Conservation (phyloP, 1,140 invertebrate species). For the Himalopsyche phryganea region DNA sequence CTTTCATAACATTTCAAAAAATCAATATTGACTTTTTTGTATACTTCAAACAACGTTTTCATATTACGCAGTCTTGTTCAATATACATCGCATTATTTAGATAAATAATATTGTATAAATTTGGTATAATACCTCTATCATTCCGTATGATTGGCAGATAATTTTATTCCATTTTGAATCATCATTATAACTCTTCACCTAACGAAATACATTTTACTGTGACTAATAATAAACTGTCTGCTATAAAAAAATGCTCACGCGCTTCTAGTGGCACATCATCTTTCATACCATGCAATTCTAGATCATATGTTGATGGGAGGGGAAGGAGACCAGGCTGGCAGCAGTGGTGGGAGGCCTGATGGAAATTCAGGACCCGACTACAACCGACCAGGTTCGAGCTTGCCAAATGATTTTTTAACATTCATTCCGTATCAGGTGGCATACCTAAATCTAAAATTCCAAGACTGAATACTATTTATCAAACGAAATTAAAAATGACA, state of each 20-base stretch:
- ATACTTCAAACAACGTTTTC: too few species aligned
- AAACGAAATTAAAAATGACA: too few species aligned
- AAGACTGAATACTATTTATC: too few species aligned
- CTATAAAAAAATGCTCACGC: slow-evolving; percentile 3
- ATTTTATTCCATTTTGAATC: neutral
- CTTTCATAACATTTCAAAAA: too few species aligned
- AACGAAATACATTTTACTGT: neutral
- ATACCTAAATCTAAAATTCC: neutral
- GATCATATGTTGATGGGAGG: slow-evolving; percentile 34
- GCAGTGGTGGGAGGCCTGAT: slow-evolving; percentile 15
- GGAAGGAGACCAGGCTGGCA: slow-evolving; percentile 26
- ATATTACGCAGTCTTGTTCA: too few species aligned
- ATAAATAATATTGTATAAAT: too few species aligned
- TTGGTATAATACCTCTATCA: too few species aligned
- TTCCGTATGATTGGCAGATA: too few species aligned
- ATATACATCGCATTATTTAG: too few species aligned
- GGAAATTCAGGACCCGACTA: slow-evolving; percentile 22
- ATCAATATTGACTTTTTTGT: too few species aligned
- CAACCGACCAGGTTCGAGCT: slow-evolving; percentile 28
- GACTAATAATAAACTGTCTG: slow-evolving; percentile 7
- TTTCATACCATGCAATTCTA: slow-evolving; percentile 23
- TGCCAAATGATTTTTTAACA: neutral
- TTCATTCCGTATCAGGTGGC: neutral
- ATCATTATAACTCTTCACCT: neutral
- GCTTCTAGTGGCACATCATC: slow-evolving; percentile 16